A percentile compares a stretch with the other conserved stretches of the same genome.
Conservation (phyloP, 2,113 vertebrate species). For the Chauna torquata region DNA sequence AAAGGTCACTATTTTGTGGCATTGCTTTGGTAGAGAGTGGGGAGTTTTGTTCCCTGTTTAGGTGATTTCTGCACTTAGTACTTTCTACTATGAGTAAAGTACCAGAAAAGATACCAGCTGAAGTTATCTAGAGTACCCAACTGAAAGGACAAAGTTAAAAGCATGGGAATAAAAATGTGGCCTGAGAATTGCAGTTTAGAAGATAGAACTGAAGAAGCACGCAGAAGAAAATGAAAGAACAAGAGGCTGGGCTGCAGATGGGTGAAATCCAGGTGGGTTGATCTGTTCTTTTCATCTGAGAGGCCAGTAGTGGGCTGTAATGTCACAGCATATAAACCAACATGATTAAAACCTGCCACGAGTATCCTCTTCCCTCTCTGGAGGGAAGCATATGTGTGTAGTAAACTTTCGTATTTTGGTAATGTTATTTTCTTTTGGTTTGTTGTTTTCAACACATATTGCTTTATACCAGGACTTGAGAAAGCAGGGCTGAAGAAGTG, state of each 20-base stretch:
- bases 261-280: not conserved
- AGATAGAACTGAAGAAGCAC: not conserved
- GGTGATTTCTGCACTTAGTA: not conserved
- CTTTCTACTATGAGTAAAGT: not conserved
- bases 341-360: too few species aligned
- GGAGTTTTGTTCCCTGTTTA: not conserved
- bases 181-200: not conserved
- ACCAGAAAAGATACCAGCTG: not conserved
- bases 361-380: too few species aligned
- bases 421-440: not conserved
- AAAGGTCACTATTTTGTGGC: not conserved
- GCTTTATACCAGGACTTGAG: too few species aligned
- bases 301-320: not conserved
- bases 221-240: too few species aligned
- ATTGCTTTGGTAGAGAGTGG: accelerated
- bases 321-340: too few species aligned
- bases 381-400: accelerated
- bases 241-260: not conserved
- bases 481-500: accelerated
- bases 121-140: not conserved
- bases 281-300: not conserved
- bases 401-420: accelerated
- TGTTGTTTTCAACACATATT: accelerated
- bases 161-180: not conserved
- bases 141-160: not conserved